Evolutionary conservation across 2,797 vertebrate species (phyloP).

Genomic region (Pogoniulus pusillus): DNA sequence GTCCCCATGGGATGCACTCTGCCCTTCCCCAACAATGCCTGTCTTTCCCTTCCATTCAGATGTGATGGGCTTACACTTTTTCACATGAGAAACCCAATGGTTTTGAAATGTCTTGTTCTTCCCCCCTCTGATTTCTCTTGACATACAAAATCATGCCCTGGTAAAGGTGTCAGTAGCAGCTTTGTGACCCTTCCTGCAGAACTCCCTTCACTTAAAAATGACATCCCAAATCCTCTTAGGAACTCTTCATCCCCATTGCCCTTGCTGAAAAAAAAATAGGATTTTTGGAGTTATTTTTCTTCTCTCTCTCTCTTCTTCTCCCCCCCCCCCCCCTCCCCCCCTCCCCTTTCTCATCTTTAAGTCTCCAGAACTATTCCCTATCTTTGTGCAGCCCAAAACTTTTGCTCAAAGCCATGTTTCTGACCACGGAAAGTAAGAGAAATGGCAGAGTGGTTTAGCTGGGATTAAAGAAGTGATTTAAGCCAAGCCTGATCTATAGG

Average conservation of each 20-base stretch:
- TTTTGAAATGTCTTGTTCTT: background rate
- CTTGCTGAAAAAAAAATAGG: background rate
- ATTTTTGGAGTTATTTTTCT: background rate
- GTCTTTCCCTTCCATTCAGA: conserved; percentile 42
- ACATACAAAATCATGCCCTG: conserved; percentile 49
- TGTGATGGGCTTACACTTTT: conserved; percentile 31
- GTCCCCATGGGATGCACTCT: conserved; percentile 26
- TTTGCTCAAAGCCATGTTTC: background rate
- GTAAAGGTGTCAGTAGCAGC: background rate
- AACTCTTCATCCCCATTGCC: background rate
- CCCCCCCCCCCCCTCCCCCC: no score
- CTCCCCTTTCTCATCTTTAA: background rate
- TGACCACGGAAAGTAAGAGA: conserved; percentile 1
- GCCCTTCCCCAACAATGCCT: conserved; percentile 49
- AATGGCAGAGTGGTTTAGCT: background rate
- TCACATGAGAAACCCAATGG: conserved; percentile 40
- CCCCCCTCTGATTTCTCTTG: conserved; percentile 12
- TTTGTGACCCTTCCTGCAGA: conserved; percentile 46
- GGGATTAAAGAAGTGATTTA: background rate
- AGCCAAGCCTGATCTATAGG: conserved; percentile 15
- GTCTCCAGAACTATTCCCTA: background rate
- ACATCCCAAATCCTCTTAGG: background rate
- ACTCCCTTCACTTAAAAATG: background rate
- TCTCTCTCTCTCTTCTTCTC: no score
- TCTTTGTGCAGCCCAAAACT: background rate